Evolutionary conservation across 2,888 invertebrate species (phyloP).

Genomic region (Lasioglossum lativentre): DNA sequence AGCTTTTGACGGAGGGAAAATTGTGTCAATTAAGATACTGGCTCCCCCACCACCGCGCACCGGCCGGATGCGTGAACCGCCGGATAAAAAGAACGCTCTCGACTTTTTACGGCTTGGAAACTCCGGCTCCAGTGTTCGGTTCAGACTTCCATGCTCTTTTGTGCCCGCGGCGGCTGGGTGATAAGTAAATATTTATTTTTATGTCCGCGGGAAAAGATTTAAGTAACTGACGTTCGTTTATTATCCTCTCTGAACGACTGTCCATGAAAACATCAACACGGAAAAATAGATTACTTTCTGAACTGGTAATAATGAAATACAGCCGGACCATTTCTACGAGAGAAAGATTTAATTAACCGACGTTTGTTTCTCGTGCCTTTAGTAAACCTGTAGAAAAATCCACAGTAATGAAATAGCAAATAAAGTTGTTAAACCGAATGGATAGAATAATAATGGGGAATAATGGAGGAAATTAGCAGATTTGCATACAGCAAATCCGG

Average conservation of each 20-base stretch:
- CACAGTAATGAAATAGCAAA: too few relatives aligned
- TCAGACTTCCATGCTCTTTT: neutral
- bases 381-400: too few relatives aligned
- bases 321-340: neutral
- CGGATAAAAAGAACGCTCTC: neutral
- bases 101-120: neutral
- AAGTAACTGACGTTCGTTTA: neutral
- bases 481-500: neutral
- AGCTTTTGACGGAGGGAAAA: neutral
- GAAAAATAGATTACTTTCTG: neutral
- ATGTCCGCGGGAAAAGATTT: neutral
- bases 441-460: too few relatives aligned
- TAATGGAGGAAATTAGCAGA: too few relatives aligned
- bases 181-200: neutral
- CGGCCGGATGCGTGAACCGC: neutral
- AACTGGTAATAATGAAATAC: neutral
- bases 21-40: neutral
- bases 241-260: neutral
- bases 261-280: neutral
- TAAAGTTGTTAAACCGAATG: neutral
- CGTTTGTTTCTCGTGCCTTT: too few relatives aligned
- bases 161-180: neutral
- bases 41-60: neutral
- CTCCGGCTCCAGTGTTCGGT: neutral
- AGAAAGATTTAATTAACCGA: too few relatives aligned